Evolutionary conservation across 2,797 vertebrate genomes (phyloP).

Genomic region (Jordanella pulchra): DNA sequence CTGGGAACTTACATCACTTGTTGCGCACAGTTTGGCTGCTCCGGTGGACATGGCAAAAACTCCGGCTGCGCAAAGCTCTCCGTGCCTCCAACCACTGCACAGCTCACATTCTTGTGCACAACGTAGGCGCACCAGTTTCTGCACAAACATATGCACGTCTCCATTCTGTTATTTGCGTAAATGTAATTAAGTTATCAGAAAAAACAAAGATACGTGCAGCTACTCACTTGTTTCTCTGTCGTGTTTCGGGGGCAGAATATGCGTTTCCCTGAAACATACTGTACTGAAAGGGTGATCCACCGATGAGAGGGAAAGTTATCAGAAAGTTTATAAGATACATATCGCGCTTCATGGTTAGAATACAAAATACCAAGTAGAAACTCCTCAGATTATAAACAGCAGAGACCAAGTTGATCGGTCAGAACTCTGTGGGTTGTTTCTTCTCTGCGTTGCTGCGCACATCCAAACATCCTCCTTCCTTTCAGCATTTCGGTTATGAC

Average conservation of each 20-base stretch:
- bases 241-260: conserved; percentile 61
- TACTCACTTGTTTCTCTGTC: conserved; percentile 81
- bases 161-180: background rate
- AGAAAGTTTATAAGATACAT: conserved; percentile 46
- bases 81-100: conserved; percentile 86
- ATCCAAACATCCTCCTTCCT: conserved; percentile 28
- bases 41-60: conserved; percentile 76
- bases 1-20: conserved; percentile 83
- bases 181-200: background rate
- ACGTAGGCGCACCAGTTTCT: conserved; percentile 98
- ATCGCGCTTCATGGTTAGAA: conserved; percentile 55
- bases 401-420: conserved; percentile 9
- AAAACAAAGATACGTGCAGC: background rate
- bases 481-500: conserved; percentile 51
- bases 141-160: conserved; percentile 1
- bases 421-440: conserved; percentile 20
- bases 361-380: background rate
- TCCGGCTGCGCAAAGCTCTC: conserved; percentile 88
- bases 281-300: conserved; percentile 72
- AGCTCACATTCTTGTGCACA: conserved; percentile 93
- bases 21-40: conserved; percentile 86
- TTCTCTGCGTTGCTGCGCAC: conserved; percentile 18
- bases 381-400: conserved; percentile 25
- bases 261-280: conserved; percentile 71
- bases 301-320: conserved; percentile 51